Conservation (phyloP, 2,888 invertebrate species). For the Folsomia manolachei region DNA sequence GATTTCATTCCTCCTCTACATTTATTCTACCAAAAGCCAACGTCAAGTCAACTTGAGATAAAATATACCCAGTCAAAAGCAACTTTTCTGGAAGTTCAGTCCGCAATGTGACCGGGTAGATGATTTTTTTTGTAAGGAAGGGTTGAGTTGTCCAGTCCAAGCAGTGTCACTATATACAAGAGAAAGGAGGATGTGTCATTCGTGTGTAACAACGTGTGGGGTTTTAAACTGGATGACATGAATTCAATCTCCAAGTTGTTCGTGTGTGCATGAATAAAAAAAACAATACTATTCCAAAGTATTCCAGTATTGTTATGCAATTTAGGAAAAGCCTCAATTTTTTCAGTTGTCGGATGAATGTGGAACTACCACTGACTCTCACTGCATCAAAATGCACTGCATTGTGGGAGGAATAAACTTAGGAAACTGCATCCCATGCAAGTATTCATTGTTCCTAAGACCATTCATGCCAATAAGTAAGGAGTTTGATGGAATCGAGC, state of each 20-base stretch:
- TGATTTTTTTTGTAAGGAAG: no score
- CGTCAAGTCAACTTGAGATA: background rate
- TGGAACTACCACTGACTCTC: no score
- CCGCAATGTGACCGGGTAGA: background rate
- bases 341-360: background rate
- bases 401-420: background rate
- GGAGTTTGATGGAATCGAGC: no score
- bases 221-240: background rate
- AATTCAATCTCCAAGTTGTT: background rate
- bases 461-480: no score
- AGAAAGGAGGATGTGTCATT: no score
- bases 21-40: background rate
- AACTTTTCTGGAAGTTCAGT: background rate
- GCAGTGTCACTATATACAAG: no score
- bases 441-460: no score
- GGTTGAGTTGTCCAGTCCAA: no score
- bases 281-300: no score
- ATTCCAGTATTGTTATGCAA: background rate
- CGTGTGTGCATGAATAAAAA: no score
- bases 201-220: background rate
- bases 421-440: background rate
- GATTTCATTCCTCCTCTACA: background rate
- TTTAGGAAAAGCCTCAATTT: background rate
- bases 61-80: background rate
- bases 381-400: background rate